Evolutionary conservation across 2,113 vertebrate genomes (phyloP), one percentile per base, ranked within the genome.

Genomic region (Oncorhynchus tshawytscha): DNA sequence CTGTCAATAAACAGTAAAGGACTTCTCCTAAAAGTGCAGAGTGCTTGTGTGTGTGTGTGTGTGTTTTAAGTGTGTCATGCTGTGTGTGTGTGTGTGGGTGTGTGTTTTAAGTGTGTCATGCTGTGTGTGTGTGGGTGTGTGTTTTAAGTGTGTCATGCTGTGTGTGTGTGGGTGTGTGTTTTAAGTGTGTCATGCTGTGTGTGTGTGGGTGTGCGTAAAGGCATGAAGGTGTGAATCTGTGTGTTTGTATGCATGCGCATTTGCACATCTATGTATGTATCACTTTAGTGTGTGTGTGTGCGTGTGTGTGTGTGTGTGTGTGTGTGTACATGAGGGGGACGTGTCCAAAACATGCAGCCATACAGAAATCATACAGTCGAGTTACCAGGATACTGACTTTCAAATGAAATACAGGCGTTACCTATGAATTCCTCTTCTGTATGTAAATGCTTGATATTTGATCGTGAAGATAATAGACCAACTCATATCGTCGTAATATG

Each of bases 1-100:
- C 91, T 87, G 88, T 90, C 87, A 88, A 84, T 91, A 92, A 93
- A 91, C 76, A 72, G 82, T 87, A 84, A 86, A 86, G 86, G 83
- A 77, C 70, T 67, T 75, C 74, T 87, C 88, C 91, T 92, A 92
- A 91, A 91, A 89, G 81, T n/a, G 2, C 74, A 90, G 85, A 25
- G 57, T 72, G 66, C 72, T 73, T 72, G 73, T 74, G 72, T 24
- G n/a, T 25, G 25, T 25, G 25, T 25, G 84, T 82, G 86, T 83
- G 87, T 22, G n/a, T 60, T 6, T 60, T 16, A 59, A 59, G 15
- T 20, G 18, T 60, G 59, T 59, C 9, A 59, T 74, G 71, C 79
- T 73, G 78, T 81, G 79, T 77, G 73, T 62, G 78, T 78, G 70
- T 77, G 78, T n/a, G n/a, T n/a, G n/a, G n/a, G n/a, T n/a, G n/a